Base-by-base conservation (phyloP, 2,888 invertebrate genomes). In the Thereva nobilitata region DNA sequence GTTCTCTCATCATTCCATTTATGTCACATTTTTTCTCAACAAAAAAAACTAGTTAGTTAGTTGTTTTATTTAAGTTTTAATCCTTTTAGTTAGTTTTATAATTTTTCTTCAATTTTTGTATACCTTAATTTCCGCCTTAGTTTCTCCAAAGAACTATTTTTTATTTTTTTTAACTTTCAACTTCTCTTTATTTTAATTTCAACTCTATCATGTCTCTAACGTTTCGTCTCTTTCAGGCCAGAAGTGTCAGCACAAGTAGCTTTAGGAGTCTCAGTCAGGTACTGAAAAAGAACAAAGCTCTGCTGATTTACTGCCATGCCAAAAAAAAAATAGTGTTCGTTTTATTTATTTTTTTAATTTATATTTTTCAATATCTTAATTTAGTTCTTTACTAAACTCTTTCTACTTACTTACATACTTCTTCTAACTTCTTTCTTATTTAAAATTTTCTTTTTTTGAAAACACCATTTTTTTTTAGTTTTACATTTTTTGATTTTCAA, bases 241-340 rank as follows among this genome's bases (percentile, higher is more conserved):
- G 90, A 86, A 91, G 90, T 86, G 89, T 90, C 84, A 91, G 91
- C 86, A 89, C 90, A 85, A 89, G 89, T 90, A 91, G 90, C 89
- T 90, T 90, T 90, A 89, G 91, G 89, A 91, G 91, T 86, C 87
- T 90, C 81, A 91, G 90, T 86, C 91, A 91, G 91, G 91, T 91
- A 90, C 73, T 72, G 70, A 73, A 71, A 70, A 70, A 69, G 70
- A 44, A 64, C 66, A 64, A 64, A 10, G n/a, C 37, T 50, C 40
- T 38, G 50, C 50, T 41, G 47, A 47, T 55, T 67, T 54, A 40
- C 38, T 63, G 37, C 64, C 8, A 41, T 49, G 41, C 42, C 44
- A 49, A 52, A 12, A 38, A 12, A 38, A 57, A 68, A 64, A 66
- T 67, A 55, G 10, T 34, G 47, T 68, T 56, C 69, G 68, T 67